Percentiles rank a stretch among this genome's conserved stretches.
Conservation (phyloP, 2,888 invertebrate genomes). For the Coelogynopora nodosa region DNA sequence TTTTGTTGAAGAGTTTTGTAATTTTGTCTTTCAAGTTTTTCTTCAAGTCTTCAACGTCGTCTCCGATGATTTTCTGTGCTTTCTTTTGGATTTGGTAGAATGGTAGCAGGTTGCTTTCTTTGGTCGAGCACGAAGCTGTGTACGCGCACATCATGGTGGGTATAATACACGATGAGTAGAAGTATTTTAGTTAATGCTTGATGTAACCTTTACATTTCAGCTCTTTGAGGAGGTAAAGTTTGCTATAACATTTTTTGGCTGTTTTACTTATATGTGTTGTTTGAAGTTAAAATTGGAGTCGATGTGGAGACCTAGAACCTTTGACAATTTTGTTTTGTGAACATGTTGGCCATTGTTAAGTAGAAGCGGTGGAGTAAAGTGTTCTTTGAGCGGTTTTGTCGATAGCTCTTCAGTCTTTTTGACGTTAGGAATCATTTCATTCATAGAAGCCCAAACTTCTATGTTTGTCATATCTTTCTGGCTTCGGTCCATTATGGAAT, state of each 20-base stretch:
- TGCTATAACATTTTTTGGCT: not conserved
- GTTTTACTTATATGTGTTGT: slow-evolving; percentile 27
- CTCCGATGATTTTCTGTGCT: slow-evolving; percentile 27
- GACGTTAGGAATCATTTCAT: not conserved
- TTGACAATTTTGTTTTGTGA: slow-evolving; percentile 31
- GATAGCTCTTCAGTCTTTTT: slow-evolving; percentile 24
- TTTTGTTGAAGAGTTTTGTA: slow-evolving; percentile 6
- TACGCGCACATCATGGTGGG: not conserved
- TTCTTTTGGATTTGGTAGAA: slow-evolving; percentile 9
- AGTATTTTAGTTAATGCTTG: slow-evolving; percentile 3
- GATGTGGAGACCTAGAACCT: slow-evolving; percentile 21
- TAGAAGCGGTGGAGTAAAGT: not conserved
- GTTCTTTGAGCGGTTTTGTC: slow-evolving; percentile 22
- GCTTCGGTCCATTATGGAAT: slow-evolving; percentile 7
- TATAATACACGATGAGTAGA: not conserved
- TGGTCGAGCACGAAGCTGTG: not conserved
- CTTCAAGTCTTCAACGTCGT: not conserved
- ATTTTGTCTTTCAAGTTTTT: slow-evolving; percentile 4
- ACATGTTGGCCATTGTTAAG: slow-evolving; percentile 20
- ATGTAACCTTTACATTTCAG: slow-evolving; percentile 16
- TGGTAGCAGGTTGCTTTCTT: slow-evolving; percentile 6
- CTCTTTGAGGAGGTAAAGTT: slow-evolving; percentile 20
- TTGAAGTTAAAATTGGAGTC: slow-evolving; percentile 18
- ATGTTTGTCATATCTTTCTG: slow-evolving; percentile 24
- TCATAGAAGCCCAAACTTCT: slow-evolving; percentile 3